These are phyloP conservation scores for Pluvialis apricaria DNA, from an alignment of 2,113 vertebrate genomes.

Conservation along the genomic window DNA sequence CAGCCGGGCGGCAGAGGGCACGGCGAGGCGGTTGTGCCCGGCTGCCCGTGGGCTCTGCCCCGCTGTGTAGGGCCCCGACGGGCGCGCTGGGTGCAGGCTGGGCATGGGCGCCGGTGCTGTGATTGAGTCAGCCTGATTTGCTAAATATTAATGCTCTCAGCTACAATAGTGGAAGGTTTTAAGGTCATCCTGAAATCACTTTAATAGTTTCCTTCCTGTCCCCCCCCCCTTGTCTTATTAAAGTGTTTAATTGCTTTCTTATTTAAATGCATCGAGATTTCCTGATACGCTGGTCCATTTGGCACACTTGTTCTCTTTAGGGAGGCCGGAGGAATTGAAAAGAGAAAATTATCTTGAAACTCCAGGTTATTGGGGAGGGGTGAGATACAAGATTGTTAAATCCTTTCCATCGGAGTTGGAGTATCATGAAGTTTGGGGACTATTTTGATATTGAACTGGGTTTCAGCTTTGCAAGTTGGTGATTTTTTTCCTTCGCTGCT, in stretches of 20 bases:
- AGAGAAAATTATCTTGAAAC: neutral
- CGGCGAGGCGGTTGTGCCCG: neutral
- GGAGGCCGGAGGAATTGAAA: neutral
- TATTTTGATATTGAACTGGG: neutral
- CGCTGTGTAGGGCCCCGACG: too few species aligned
- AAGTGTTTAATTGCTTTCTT: slow-evolving; percentile 21
- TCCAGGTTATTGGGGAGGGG: neutral
- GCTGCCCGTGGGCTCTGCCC: too few species aligned
- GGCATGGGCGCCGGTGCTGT: neutral
- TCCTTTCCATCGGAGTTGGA: neutral
- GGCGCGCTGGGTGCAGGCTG: neutral
- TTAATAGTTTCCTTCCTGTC: neutral
- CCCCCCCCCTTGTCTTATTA: neutral
- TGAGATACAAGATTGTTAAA: accelerated
- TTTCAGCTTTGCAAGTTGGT: neutral
- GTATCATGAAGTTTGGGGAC: neutral
- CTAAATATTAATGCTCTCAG: neutral
- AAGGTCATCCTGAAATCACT: neutral
- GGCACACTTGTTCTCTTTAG: neutral
- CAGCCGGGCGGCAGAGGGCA: accelerated
- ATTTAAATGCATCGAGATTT: neutral
- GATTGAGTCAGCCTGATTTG: accelerated
- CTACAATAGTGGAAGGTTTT: neutral
- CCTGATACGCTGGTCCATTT: neutral
- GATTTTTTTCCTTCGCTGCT: neutral